Conservation (phyloP, 2,888 invertebrate species). For the Napeogenes inachia region DNA sequence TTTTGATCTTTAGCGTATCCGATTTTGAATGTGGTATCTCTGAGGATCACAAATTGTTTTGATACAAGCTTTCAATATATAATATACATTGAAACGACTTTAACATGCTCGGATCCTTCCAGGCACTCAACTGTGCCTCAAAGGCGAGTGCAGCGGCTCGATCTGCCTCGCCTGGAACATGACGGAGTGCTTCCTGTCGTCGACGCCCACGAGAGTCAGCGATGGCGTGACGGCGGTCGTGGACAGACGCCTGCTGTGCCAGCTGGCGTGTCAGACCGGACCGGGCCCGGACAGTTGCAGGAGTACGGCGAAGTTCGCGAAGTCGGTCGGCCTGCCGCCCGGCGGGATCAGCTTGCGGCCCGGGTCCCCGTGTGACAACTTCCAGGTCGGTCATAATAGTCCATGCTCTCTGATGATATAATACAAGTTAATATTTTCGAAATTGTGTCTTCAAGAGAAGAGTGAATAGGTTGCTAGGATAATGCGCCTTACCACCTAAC, state of each 20-base stretch:
- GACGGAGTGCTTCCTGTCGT: conserved; percentile 95
- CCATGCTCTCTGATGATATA: too few relatives aligned
- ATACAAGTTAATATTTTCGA: too few relatives aligned
- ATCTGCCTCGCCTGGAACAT: conserved; percentile 97
- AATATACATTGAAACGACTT: too few relatives aligned
- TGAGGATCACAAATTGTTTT: too few relatives aligned
- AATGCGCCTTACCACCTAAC: too few relatives aligned
- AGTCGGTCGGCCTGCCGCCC: conserved; percentile 82
- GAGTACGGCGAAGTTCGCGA: conserved; percentile 92
- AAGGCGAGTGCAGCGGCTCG: conserved; percentile 95
- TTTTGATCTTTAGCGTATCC: too few relatives aligned
- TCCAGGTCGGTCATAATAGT: conserved; percentile 80
- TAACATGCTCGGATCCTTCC: conserved; percentile 16
- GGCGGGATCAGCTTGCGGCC: conserved; percentile 93
- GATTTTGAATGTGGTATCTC: too few relatives aligned
- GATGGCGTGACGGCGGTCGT: conserved; percentile 78
- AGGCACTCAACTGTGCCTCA: conserved; percentile 87
- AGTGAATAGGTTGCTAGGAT: too few relatives aligned
- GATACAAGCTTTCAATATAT: too few relatives aligned
- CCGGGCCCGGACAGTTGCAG: conserved; percentile 84
- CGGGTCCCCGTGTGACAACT: conserved; percentile 99
- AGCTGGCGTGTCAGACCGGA: conserved; percentile 96
- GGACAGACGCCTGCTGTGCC: conserved; percentile 92
- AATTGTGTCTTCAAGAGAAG: too few relatives aligned
- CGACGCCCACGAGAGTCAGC: conserved; percentile 79